These are phyloP conservation scores for Chouioia cunea DNA, from an alignment of 2,888 invertebrate species.

Conservation along the genomic window DNA sequence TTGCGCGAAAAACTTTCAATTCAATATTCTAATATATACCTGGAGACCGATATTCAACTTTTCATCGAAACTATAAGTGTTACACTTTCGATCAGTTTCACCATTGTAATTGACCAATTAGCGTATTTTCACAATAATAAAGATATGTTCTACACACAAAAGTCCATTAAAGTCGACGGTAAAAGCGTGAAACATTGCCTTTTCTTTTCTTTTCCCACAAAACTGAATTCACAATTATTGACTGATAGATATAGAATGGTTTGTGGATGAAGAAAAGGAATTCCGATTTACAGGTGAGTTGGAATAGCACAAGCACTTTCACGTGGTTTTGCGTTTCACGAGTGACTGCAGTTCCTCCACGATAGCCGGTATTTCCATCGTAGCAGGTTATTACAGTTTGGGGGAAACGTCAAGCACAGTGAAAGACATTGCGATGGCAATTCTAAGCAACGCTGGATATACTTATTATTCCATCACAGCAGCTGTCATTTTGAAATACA, in stretches of 20 bases:
- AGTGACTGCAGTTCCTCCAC: constrained; percentile 23
- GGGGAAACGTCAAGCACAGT: constrained; percentile 12
- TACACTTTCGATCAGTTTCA: constrained; percentile 4
- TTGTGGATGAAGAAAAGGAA: no score
- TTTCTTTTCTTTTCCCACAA: neutral
- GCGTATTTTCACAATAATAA: neutral
- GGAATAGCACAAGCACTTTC: constrained; percentile 48
- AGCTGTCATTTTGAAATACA: no score
- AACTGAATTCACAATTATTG: neutral
- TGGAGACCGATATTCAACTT: neutral
- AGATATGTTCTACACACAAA: neutral
- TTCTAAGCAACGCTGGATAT: no score
- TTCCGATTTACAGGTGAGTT: no score
- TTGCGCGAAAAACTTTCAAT: constrained; percentile 10
- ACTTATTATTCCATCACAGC: no score
- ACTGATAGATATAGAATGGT: neutral
- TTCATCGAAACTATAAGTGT: neutral
- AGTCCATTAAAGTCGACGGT: neutral
- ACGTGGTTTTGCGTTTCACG: constrained; percentile 55
- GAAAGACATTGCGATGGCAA: constrained; percentile 19
- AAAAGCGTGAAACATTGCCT: neutral
- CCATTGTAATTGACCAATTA: neutral
- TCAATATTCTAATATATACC: neutral
- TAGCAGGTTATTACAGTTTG: constrained; percentile 8
- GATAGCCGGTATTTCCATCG: constrained; percentile 2